Percentiles rank a stretch among this genome's conserved stretches.
Evolutionary conservation across 2,797 vertebrate genomes (phyloP).

Genomic region (Heterohyrax brucei): DNA sequence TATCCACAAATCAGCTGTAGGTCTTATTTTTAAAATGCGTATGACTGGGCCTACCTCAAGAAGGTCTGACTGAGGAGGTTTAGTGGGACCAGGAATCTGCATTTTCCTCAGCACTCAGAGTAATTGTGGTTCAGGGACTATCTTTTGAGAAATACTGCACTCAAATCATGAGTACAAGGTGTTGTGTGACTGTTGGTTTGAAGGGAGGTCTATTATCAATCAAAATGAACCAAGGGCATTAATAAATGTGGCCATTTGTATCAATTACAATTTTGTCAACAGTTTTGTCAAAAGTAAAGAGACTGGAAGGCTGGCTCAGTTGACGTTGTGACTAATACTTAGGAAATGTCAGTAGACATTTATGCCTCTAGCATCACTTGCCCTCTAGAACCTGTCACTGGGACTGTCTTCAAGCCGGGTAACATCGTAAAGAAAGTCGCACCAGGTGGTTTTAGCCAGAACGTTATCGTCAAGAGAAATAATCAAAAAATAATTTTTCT

Average conservation of each 20-base stretch:
- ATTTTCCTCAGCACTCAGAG: background rate
- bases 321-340: background rate
- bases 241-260: background rate
- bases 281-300: background rate
- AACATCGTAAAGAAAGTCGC: background rate
- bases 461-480: background rate
- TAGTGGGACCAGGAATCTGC: background rate
- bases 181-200: background rate
- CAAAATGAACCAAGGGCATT: background rate
- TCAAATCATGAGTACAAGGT: background rate
- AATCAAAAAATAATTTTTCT: constrained; percentile 21
- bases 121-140: background rate
- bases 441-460: background rate
- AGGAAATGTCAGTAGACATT: background rate
- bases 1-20: background rate
- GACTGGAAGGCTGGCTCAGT: background rate
- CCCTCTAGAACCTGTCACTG: background rate
- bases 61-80: background rate
- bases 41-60: background rate
- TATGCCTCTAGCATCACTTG: background rate
- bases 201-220: background rate
- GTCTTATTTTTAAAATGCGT: background rate
- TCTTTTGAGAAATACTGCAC: constrained; percentile 9
- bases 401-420: background rate
- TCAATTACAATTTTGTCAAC: constrained; percentile 27